phyloP scores from a whole-genome alignment of 2,888 invertebrate genomes.

The Calameuta idolon region DNA sequence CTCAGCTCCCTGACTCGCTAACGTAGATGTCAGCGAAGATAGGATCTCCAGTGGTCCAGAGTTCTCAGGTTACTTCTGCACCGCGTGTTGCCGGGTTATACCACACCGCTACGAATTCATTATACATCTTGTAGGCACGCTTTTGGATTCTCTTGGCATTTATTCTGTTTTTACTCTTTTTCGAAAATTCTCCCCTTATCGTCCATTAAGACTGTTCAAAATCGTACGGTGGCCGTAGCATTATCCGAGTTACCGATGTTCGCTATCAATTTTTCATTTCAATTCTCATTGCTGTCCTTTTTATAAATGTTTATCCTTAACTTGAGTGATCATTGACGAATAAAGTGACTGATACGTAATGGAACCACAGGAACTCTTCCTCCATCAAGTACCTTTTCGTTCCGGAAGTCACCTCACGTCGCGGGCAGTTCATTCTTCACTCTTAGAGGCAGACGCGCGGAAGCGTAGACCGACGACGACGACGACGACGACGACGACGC shows the following conservation, averaged over 20 bases:
- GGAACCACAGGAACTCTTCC: too few relatives aligned
- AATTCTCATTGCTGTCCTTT: too few relatives aligned
- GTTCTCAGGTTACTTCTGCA: constrained; percentile 55
- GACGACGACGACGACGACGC: constrained; percentile 8
- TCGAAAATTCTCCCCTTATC: too few relatives aligned
- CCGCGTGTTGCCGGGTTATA: constrained; percentile 45
- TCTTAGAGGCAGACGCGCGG: constrained; percentile 32
- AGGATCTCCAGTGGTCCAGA: constrained; percentile 43
- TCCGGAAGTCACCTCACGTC: constrained; percentile 49
- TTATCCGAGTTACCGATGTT: too few relatives aligned
- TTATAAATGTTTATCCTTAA: too few relatives aligned
- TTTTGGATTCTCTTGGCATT: constrained; percentile 33
- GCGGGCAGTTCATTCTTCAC: constrained; percentile 50
- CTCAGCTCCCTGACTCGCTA: constrained; percentile 44
- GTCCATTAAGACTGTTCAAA: too few relatives aligned
- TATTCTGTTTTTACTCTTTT: too few relatives aligned
- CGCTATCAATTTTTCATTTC: too few relatives aligned
- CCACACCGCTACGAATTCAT: constrained; percentile 47
- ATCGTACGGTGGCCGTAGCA: too few relatives aligned
- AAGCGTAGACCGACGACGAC: constrained; percentile 9
- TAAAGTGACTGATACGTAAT: too few relatives aligned
- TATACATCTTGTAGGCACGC: constrained; percentile 35
- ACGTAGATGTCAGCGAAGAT: constrained; percentile 61
- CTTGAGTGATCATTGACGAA: too few relatives aligned
- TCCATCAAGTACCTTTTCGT: constrained; percentile 10